Evolutionary conservation across 2,888 invertebrate species (phyloP).

Genomic region (Athrips mouffetella): DNA sequence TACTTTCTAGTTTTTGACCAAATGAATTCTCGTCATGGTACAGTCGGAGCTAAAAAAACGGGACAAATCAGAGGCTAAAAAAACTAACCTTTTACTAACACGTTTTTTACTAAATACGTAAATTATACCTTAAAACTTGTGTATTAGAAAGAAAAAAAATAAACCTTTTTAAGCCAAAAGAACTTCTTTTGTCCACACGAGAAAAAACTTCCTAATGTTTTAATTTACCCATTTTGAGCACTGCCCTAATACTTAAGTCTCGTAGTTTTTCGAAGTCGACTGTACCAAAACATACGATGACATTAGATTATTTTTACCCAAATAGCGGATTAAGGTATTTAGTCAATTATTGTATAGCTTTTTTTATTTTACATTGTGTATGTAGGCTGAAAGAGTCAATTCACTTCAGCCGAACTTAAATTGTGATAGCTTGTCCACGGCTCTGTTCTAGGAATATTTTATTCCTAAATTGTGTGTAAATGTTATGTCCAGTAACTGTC

Average conservation of each 20-base stretch:
- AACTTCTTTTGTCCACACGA: constrained; percentile 2
- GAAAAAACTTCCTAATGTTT: neutral
- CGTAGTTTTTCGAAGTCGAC: neutral
- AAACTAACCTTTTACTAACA: constrained; percentile 8
- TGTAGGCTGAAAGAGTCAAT: constrained; percentile 39
- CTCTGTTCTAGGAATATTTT: constrained; percentile 1
- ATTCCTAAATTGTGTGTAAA: constrained; percentile 8
- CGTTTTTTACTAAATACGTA: constrained; percentile 1
- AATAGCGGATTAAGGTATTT: constrained; percentile 71
- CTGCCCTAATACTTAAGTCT: constrained; percentile 4
- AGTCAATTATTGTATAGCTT: constrained; percentile 76
- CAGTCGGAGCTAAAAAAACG: too few species aligned
- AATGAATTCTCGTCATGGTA: too few species aligned
- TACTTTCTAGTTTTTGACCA: too few species aligned
- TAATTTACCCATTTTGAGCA: constrained; percentile 1
- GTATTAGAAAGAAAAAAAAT: neutral
- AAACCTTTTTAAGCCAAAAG: constrained; percentile 2
- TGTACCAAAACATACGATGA: constrained; percentile 47
- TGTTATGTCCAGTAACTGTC: neutral
- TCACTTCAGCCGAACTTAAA: constrained; percentile 42
- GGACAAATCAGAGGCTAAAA: constrained; percentile 7
- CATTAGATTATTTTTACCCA: constrained; percentile 61
- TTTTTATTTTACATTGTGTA: constrained; percentile 43
- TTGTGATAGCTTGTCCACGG: constrained; percentile 46
- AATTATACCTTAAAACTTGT: constrained; percentile 1